A percentile compares a stretch with the other conserved stretches of the same genome.
phyloP scores from a whole-genome alignment of 2,113 vertebrate genomes.

The Psilopogon haemacephalus region DNA sequence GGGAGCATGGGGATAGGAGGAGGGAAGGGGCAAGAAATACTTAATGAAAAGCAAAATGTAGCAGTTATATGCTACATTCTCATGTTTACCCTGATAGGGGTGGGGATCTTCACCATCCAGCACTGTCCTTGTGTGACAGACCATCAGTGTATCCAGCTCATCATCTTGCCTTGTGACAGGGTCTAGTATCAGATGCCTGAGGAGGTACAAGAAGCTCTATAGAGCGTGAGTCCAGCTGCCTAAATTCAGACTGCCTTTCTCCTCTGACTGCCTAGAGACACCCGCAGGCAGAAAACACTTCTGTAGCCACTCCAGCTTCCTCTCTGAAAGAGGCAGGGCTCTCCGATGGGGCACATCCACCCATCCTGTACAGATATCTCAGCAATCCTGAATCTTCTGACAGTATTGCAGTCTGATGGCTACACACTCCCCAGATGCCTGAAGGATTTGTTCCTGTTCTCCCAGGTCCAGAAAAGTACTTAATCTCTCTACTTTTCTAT shows the following conservation, averaged over 20 bases:
- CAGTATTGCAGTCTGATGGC: neutral
- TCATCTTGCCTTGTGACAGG: neutral
- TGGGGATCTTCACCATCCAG: neutral
- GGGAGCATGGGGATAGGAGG: neutral
- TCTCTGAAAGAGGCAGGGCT: neutral
- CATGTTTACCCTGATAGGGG: neutral
- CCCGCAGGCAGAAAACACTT: neutral
- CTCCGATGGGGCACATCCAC: neutral
- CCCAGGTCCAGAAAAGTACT: neutral
- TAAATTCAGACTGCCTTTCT: neutral
- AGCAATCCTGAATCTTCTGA: neutral
- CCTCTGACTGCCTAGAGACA: neutral
- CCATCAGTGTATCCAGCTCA: neutral
- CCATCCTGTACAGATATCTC: neutral
- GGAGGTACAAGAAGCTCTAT: neutral
- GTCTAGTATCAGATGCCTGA: neutral
- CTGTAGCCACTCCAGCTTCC: neutral
- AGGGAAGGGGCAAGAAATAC: neutral
- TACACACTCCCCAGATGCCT: neutral
- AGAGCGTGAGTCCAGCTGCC: accelerated
- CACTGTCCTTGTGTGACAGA: neutral
- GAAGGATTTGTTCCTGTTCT: neutral
- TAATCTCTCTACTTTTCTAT: neutral
- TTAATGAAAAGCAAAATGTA: neutral
- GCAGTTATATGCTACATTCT: neutral